phyloP scores from a whole-genome alignment of 2,113 vertebrate species.

The Myanophis thanlyinensis region DNA sequence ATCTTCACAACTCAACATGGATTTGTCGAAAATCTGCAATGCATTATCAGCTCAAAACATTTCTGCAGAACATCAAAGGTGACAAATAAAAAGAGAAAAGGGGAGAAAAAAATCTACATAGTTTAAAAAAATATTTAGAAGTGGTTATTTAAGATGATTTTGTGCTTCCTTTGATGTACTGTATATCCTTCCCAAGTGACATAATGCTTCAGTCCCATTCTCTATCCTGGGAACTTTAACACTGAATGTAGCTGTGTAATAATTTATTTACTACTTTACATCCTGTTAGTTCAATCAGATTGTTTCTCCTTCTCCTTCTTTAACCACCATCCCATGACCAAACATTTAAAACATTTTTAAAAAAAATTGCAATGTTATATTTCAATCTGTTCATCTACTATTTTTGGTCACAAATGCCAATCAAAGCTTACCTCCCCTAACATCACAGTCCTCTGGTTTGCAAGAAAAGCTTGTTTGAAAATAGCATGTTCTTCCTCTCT shows the following conservation, averaged over 20 bases:
- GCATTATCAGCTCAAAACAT: neutral
- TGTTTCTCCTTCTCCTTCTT: neutral
- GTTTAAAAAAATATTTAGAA: constrained; percentile 32
- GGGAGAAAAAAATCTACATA: constrained; percentile 30
- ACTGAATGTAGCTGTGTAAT: constrained; percentile 27
- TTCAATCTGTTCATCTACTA: neutral
- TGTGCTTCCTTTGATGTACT: constrained; percentile 42
- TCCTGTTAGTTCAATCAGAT: constrained; percentile 50
- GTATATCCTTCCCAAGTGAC: constrained; percentile 53
- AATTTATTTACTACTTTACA: constrained; percentile 68
- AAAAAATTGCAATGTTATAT: constrained; percentile 38
- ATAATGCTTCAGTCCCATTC: constrained; percentile 56
- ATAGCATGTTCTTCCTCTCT: constrained; percentile 10
- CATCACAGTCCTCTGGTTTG: constrained; percentile 34
- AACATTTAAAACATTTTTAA: constrained; percentile 50
- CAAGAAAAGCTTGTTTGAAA: constrained; percentile 43
- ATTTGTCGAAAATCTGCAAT: neutral
- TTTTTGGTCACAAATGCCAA: constrained; percentile 30
- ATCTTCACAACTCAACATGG: neutral
- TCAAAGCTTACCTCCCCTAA: constrained; percentile 43
- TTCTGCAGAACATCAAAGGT: constrained; percentile 45
- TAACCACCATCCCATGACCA: constrained; percentile 30
- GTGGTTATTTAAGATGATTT: constrained; percentile 47
- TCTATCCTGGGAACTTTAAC: constrained; percentile 57
- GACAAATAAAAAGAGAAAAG: constrained; percentile 39